Conservation (phyloP, 2,113 vertebrate genomes). For the Gavialis gangeticus region DNA sequence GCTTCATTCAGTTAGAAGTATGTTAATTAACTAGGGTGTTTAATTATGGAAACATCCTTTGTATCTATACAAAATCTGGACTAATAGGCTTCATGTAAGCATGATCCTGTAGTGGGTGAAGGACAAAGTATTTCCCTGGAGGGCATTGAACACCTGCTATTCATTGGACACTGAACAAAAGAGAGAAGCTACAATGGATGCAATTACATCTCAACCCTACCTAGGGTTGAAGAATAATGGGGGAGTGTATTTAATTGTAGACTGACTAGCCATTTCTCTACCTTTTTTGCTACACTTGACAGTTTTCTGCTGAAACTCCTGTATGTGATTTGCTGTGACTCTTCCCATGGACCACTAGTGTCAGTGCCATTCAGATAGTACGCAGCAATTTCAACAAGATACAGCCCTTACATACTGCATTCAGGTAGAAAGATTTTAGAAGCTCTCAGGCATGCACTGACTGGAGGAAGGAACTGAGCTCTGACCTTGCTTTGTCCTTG, state of each 20-base stretch:
- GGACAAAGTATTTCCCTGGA: neutral
- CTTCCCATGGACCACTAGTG: rapidly evolving
- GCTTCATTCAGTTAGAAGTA: neutral
- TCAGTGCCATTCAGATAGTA: neutral
- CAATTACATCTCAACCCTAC: neutral
- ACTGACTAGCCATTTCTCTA: neutral
- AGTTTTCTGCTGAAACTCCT: neutral
- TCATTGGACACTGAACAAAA: no score
- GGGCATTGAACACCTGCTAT: neutral
- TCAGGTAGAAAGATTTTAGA: neutral
- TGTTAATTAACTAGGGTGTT: neutral
- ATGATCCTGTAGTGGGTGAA: neutral
- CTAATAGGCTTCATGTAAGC: neutral
- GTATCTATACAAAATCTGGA: neutral
- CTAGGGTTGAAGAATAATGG: neutral
- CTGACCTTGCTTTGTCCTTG: neutral
- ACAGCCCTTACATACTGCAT: neutral
- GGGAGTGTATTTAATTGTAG: neutral
- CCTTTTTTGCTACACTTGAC: neutral
- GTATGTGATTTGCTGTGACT: neutral
- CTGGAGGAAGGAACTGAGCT: neutral
- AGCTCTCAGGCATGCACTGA: neutral
- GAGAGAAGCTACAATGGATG: neutral
- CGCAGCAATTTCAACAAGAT: neutral
- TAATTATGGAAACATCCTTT: neutral